Evolutionary conservation across 2,888 invertebrate genomes (phyloP).

Genomic region (Drosophila flavopinicola): DNA sequence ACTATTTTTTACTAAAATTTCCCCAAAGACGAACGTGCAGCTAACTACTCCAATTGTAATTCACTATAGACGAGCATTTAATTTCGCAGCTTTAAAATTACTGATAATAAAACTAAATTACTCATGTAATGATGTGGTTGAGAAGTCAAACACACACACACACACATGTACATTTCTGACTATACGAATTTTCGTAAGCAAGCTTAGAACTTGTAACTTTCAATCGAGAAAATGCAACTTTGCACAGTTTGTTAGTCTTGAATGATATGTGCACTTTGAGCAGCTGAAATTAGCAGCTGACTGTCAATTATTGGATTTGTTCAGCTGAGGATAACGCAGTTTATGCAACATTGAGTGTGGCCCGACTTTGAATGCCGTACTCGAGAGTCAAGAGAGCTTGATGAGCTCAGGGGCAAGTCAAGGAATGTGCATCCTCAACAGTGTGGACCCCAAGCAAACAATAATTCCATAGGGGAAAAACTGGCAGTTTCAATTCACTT

Average conservation of each 20-base stretch:
- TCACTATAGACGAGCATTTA: constrained; percentile 5
- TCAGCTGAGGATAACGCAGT: constrained; percentile 22
- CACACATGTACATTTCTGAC: constrained; percentile 3
- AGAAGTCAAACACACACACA: constrained; percentile 6
- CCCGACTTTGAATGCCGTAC: constrained; percentile 47
- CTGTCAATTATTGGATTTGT: constrained; percentile 45
- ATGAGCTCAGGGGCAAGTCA: constrained; percentile 21
- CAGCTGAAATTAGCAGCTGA: constrained; percentile 40
- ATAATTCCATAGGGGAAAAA: constrained; percentile 23
- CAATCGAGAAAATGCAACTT: constrained; percentile 6
- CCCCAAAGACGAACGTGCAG: not conserved
- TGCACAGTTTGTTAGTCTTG: constrained; percentile 2
- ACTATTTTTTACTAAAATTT: not conserved
- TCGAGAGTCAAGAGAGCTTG: constrained; percentile 30
- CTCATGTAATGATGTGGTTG: constrained; percentile 13
- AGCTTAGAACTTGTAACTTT: constrained; percentile 9
- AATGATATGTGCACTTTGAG: constrained; percentile 56
- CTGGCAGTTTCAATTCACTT: constrained; percentile 34
- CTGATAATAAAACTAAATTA: constrained; percentile 28
- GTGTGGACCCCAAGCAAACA: constrained; percentile 42
- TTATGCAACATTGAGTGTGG: constrained; percentile 12
- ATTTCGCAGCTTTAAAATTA: constrained; percentile 21
- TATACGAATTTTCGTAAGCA: too few species aligned
- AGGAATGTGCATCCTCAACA: constrained; percentile 57
- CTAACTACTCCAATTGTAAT: not conserved